phyloP scores from a whole-genome alignment of 30 jellyfish, hydroid and myxozoan genomes.

The Chironex yamaguchii region DNA sequence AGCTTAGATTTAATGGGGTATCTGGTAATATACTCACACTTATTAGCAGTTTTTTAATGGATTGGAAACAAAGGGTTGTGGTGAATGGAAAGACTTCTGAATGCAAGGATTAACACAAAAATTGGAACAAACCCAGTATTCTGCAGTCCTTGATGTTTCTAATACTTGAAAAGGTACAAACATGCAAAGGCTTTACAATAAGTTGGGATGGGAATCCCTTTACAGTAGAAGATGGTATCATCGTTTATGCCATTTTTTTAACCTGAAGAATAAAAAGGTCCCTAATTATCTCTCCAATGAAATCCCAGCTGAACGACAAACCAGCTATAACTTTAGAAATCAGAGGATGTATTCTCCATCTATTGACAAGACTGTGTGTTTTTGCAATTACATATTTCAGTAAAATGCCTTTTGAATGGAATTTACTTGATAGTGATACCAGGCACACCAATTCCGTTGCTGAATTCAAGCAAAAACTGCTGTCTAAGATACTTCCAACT shows the following conservation, averaged over 20 bases:
- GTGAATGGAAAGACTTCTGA: constrained; percentile 35
- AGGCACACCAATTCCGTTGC: background rate
- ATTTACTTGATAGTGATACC: too few species aligned
- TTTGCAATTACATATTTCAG: constrained; percentile 26
- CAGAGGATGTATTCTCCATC: constrained; percentile 17
- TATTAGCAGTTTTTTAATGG: constrained; percentile 43
- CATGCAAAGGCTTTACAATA: too few species aligned
- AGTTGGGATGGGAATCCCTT: too few species aligned
- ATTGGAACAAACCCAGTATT: too few species aligned
- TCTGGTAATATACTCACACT: constrained; percentile 43
- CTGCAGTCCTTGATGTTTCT: too few species aligned
- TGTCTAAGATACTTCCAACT: background rate
- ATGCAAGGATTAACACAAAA: too few species aligned
- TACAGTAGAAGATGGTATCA: constrained; percentile 50
- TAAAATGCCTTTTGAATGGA: too few species aligned
- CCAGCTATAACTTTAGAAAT: background rate
- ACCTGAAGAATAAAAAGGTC: constrained; percentile 27
- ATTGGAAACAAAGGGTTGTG: constrained; percentile 53
- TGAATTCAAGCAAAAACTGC: constrained; percentile 14
- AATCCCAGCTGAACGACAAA: constrained; percentile 14
- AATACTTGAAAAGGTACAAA: too few species aligned
- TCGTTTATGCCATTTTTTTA: constrained; percentile 33
- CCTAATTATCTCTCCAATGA: constrained; percentile 13
- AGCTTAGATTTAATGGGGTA: constrained; percentile 21
- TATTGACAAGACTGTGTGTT: constrained; percentile 23